Base-by-base conservation (phyloP, 64 coral and sea anemone species). In the Actinia equina region DNA sequence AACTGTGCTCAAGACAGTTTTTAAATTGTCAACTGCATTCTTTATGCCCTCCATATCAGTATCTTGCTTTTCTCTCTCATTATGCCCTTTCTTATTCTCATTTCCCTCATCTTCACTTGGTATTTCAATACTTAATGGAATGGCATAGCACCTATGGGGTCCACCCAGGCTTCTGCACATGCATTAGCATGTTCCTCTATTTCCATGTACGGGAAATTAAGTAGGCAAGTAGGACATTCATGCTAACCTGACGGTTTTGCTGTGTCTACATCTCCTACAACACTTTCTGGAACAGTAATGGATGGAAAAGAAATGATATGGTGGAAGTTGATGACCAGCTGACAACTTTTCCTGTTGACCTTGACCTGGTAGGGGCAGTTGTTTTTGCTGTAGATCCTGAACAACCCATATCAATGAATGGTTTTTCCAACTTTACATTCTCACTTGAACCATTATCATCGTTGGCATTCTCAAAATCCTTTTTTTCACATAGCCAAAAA, bases 401-500 rank as follows among this genome's bases (percentile, higher is more conserved):
- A 65, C 45, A n/a, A 64, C 84, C 7, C 67, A 44, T 51, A 65
- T 86, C 58, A 42, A 65, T 65, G 60, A 37, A 37, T 1, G 84
- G 44, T 45, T 87, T 92, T 52, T 42, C 43, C 23, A 86, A 84
- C 44, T 86, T 82, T 81, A 41, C 45, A 77, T 91, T 84, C 65
- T 71, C 78, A 67, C 61, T 69, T 19, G 76, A 81, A 77, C 80
- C 83, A 64, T 27, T 85, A 30, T 27, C 30, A 18, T 14, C 86
- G 62, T 77, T 70, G 58, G 71, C 58, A 87, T 83, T 84, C 44
- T 92, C 91, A 80, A 87, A 69, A 70, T 92, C 90, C 25, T 67
- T 84, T 88, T 87, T 92, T 23, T 82, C 71, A 78, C 79, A 84
- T 43, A 92, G 69, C 81, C 91, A 92, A 77, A 92, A 92, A 57